A percentile compares a stretch with the other conserved stretches of the same genome.
These are phyloP conservation scores for Odobenus rosmarus DNA, from an alignment of 2,113 vertebrate species.

Conservation along the genomic window DNA sequence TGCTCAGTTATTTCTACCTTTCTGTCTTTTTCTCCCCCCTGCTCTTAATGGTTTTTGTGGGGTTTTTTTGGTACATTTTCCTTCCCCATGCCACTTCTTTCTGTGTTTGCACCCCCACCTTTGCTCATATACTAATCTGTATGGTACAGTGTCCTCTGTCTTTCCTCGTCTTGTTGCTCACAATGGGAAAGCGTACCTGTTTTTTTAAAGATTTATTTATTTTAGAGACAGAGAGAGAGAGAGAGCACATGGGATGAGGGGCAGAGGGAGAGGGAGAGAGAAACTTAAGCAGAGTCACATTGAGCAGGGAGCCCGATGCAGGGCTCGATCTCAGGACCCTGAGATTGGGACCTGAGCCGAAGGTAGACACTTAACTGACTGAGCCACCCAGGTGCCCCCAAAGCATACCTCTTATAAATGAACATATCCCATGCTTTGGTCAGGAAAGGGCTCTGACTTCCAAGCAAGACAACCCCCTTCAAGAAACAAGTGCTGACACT, in stretches of 20 bases:
- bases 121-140: neutral
- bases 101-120: neutral
- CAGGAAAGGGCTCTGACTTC: neutral
- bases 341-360: neutral
- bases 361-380: neutral
- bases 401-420: neutral
- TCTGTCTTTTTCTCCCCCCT: neutral
- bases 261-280: neutral
- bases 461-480: neutral
- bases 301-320: fast-evolving
- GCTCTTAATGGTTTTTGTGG: neutral
- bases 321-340: neutral
- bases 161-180: neutral
- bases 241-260: neutral
- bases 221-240: neutral
- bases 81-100: neutral
- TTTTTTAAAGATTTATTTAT: neutral
- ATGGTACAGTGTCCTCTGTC: neutral
- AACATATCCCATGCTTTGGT: neutral
- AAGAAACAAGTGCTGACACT: neutral
- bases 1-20: neutral
- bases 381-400: neutral
- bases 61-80: neutral
- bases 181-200: neutral
- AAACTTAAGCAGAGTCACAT: neutral